These are phyloP conservation scores for Pionites leucogaster DNA, from an alignment of 2,113 vertebrate genomes.

Conservation along the genomic window DNA sequence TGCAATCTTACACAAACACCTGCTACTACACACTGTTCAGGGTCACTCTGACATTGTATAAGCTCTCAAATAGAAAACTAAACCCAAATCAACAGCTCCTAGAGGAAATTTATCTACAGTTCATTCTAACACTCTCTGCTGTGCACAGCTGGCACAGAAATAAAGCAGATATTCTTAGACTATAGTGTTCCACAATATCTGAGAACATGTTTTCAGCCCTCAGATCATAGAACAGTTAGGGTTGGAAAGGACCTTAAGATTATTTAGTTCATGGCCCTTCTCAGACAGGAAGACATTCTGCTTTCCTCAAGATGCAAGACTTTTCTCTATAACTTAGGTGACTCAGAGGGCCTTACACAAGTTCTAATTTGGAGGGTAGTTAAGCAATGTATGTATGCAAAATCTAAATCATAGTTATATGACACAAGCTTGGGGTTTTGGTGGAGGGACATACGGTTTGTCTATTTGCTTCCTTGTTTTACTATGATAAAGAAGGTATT, in stretches of 20 bases:
- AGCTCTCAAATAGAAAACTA: conserved; percentile 7
- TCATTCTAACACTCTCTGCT: not conserved
- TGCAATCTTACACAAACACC: conserved; percentile 38
- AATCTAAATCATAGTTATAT: not conserved
- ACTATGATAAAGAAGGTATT: not conserved
- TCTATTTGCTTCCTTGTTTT: not conserved
- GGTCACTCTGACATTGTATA: conserved; percentile 44
- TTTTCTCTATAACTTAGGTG: not conserved
- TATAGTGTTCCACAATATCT: not conserved
- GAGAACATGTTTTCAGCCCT: not conserved
- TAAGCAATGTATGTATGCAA: not conserved
- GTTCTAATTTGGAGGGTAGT: not conserved
- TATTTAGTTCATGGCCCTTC: not conserved
- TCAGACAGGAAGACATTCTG: not conserved
- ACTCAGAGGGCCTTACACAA: not conserved
- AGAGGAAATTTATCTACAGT: not conserved
- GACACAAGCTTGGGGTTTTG: not conserved
- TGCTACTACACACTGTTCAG: conserved; percentile 23
- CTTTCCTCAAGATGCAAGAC: not conserved
- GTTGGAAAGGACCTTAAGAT: not conserved
- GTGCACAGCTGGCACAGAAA: not conserved
- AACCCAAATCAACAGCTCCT: not conserved
- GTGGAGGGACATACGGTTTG: fast-evolving
- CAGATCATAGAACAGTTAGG: not conserved
- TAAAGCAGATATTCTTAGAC: not conserved